Conservation (phyloP, 2,888 invertebrate species). For the Thecocarcelia acutangulata region DNA sequence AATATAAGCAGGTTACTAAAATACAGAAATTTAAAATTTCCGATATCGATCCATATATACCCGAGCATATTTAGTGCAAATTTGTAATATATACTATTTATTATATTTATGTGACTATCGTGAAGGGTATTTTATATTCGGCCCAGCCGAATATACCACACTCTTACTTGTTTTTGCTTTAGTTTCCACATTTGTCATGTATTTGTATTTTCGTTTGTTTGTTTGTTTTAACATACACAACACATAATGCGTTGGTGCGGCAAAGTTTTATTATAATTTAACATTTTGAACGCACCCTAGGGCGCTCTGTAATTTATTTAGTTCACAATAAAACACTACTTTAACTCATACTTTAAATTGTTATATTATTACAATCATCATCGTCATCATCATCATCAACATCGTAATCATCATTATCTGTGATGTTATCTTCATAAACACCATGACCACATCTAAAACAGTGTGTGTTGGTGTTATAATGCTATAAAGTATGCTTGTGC, state of each 20-base stretch:
- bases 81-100: no score
- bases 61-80: no score
- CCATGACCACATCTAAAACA: conserved; percentile 3
- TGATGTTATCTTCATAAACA: background rate
- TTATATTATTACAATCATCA: conserved; percentile 16
- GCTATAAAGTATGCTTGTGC: conserved; percentile 28
- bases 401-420: conserved; percentile 18
- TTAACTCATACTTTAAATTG: conserved; percentile 33
- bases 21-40: no score
- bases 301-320: conserved; percentile 68
- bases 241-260: conserved; percentile 24
- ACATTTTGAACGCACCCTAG: conserved; percentile 61
- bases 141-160: no score
- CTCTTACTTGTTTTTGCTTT: background rate
- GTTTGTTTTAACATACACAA: background rate
- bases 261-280: conserved; percentile 57
- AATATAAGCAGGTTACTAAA: no score
- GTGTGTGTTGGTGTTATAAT: conserved; percentile 19
- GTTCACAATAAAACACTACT: conserved; percentile 60
- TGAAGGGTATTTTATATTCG: no score
- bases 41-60: no score
- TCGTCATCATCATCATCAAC: conserved; percentile 25
- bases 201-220: conserved; percentile 27
- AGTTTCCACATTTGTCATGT: background rate
- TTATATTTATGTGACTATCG: no score